phyloP scores from a whole-genome alignment of 2,888 invertebrate species.

The Glyphotaelius pellucidus region DNA sequence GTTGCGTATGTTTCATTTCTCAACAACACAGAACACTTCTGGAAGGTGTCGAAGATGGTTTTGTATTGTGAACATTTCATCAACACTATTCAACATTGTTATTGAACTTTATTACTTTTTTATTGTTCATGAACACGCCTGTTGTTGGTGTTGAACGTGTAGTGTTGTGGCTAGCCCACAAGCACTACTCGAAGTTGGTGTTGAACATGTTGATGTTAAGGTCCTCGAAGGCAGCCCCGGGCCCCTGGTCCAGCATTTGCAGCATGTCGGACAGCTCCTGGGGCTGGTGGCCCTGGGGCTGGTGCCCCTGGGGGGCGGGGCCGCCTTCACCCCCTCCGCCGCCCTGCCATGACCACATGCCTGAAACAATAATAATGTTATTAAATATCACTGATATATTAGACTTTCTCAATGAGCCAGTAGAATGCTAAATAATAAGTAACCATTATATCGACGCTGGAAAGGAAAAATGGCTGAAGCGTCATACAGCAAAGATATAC shows the following conservation, averaged over 20 bases:
- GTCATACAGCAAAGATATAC: too few species aligned
- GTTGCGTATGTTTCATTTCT: not conserved
- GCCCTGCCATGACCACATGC: conserved; percentile 88
- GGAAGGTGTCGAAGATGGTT: not conserved
- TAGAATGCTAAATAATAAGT: not conserved
- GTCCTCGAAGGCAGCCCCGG: conserved; percentile 91
- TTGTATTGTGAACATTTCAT: not conserved
- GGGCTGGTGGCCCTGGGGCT: conserved; percentile 80
- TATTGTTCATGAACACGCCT: not conserved
- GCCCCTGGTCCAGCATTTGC: conserved; percentile 93
- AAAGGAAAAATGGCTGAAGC: too few species aligned
- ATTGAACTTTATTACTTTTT: not conserved
- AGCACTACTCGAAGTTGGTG: conserved; percentile 77
- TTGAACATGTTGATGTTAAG: conserved; percentile 94
- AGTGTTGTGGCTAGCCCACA: not conserved
- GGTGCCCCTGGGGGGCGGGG: conserved; percentile 69
- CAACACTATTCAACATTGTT: not conserved
- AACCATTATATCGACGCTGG: not conserved
- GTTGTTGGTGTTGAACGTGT: not conserved
- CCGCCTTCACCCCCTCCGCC: conserved; percentile 70
- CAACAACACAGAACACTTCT: not conserved
- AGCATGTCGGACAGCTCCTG: conserved; percentile 95
- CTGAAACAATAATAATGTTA: conserved; percentile 70
- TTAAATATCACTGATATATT: not conserved
- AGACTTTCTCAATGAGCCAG: not conserved